Percentiles rank a stretch among this genome's conserved stretches.
These are phyloP conservation scores for Abrostola tripartita DNA, from an alignment of 2,888 invertebrate species.

Conservation along the genomic window DNA sequence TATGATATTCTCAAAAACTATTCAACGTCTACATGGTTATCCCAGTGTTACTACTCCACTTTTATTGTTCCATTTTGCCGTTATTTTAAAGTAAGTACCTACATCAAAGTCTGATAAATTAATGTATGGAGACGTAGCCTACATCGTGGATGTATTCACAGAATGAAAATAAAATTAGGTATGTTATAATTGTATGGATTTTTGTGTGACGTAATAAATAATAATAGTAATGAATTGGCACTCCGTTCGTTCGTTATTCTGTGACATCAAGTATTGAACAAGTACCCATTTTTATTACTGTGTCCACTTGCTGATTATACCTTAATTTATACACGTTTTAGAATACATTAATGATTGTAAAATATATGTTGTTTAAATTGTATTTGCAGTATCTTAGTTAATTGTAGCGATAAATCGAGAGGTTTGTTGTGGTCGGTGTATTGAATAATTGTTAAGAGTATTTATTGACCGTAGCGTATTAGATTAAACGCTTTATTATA, in stretches of 20 bases:
- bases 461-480: conserved; percentile 5
- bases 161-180: no score
- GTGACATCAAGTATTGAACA: conserved; percentile 59
- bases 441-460: conserved; percentile 25
- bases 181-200: no score
- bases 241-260: conserved; percentile 27
- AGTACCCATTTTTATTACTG: conserved; percentile 69
- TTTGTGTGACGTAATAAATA: no score
- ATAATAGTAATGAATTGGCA: not conserved
- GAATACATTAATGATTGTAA: conserved; percentile 46
- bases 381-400: conserved; percentile 46
- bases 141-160: no score
- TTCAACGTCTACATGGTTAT: no score
- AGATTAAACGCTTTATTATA: not conserved
- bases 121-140: no score
- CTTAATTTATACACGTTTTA: conserved; percentile 60
- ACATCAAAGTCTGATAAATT: no score
- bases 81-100: no score
- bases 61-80: no score
- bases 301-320: conserved; percentile 63
- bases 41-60: no score
- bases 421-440: conserved; percentile 22
- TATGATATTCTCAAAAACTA: no score
- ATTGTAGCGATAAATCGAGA: conserved; percentile 36
- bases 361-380: conserved; percentile 42